Base-by-base conservation (phyloP, 1,140 invertebrate species). In the Pseudomyrmex dendroicus region DNA sequence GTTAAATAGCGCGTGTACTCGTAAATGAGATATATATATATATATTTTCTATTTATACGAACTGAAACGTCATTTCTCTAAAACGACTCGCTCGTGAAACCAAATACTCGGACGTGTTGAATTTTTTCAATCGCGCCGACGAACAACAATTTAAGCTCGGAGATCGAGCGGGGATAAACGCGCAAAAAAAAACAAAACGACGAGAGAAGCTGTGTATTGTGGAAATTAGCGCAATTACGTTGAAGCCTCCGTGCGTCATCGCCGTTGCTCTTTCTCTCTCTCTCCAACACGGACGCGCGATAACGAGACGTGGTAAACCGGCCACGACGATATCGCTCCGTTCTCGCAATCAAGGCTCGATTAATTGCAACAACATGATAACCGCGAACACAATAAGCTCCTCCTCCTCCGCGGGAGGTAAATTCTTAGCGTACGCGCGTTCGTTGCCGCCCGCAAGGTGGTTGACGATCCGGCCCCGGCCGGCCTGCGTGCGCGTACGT, bases 351-450 rank as follows among this genome's bases (percentile, higher is more conserved):
- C 88, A 86, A 35, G 73, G 59, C 61, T 80, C 88, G 86, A 90
- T 90, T 90, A 90, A 90, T 89, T 88, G 84, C 89, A 73, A 83
- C 73, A 72, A 83, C 77, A 59, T 72, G 88, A 89, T 88, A 89
- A 85, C 87, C 84, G 66, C 73, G 73, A 73, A 48, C 56, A 86
- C 88, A 88, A 89, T 88, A 59, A 86, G 73, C 35, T 12, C 54
- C 25, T 25, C 25, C 25, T 25, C 22, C 73, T 20, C 76, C 61
- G 83, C 76, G 72, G 78, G 77, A 84, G 84, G 73, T 74, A 25
- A 57, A 35, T 68, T 70, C 64, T 46, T 63, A 52, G 46, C 56
- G 35, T 35, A 13, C 57, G 20, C 52, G 67, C 74, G 62, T 54
- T 59, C 9, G 67, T 20, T 22, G 5, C 35, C 20, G 44, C 54